Evolutionary conservation across 2,113 vertebrate species (phyloP), one percentile per base, ranked within the genome.

Genomic region (Erinaceus europaeus): DNA sequence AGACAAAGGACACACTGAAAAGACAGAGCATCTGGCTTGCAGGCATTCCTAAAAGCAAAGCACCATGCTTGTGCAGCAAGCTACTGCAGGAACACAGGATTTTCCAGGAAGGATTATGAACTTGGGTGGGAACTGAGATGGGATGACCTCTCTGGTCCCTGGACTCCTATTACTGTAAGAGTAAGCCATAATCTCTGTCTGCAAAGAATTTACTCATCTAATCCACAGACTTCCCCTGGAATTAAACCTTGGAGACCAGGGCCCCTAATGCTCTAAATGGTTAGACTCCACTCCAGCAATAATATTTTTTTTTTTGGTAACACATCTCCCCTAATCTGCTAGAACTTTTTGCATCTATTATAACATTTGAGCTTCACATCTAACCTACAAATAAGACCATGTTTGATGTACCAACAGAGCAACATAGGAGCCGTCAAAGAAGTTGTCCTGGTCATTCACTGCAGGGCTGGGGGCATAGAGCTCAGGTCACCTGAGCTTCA

Each of bases 191-290:
- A 65, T 93, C 68, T 79, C 59, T 69, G 46, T 67, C 65, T 78
- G 38, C 61, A 79, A 79, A 42, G 50, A 75, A 72, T 67, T 57
- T 62, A 53, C 67, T 88, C 79, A 46, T 55, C 38, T 88, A 75
- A 68, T 90, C 83, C 79, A 75, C 59, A 89, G 71, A 73, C 21
- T 75, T 92, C 53, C 64, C 36, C 74, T 23, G 1, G 40, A 81
- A 81, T 89, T 84, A 77, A 83, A 61, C 46, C 38, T 86, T 79
- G 44, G 67, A 55, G 32, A 62, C 23, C 29, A 29, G 38, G 32
- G 5, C 7, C 40, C n/a, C 27, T 83, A n/a, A 34, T 17, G 29
- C 38, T 93, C 55, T 9, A 4, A 38, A 34, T 29, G 3, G 6
- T 32, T 77, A 90, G 44, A 71, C 25, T 42, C 3, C 32, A 71